A percentile compares a stretch with the other conserved stretches of the same genome.
phyloP scores from a whole-genome alignment of 2,113 vertebrate genomes.

The Periophthalmodon schlosseri region DNA sequence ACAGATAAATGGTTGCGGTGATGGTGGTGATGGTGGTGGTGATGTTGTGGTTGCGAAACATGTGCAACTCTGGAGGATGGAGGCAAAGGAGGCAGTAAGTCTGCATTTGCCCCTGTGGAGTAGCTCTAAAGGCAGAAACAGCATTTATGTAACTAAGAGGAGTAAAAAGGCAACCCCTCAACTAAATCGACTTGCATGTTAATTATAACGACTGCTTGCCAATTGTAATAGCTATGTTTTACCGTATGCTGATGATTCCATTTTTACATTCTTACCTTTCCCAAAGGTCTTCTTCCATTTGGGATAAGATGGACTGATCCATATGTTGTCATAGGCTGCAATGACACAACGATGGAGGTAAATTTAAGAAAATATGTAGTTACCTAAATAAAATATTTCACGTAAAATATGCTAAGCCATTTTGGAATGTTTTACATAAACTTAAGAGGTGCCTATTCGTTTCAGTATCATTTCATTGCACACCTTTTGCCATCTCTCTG shows the following conservation, averaged over 20 bases:
- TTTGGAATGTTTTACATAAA: neutral
- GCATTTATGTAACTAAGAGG: conserved; percentile 12
- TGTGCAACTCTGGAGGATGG: conserved; percentile 64
- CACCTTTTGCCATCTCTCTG: conserved; percentile 71
- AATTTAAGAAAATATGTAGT: neutral
- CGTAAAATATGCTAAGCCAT: neutral
- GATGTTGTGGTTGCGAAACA: conserved; percentile 53
- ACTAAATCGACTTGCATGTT: neutral
- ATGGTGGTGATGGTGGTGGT: conserved; percentile 67
- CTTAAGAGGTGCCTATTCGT: neutral
- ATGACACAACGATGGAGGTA: neutral
- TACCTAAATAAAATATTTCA: neutral
- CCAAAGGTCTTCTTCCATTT: conserved; percentile 54
- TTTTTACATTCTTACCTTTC: conserved; percentile 59
- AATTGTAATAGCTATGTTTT: neutral
- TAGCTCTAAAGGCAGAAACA: conserved; percentile 64
- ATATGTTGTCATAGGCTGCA: conserved; percentile 58
- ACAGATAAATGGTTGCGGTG: conserved; percentile 70
- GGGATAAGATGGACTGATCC: conserved; percentile 62
- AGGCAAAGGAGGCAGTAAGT: conserved; percentile 73
- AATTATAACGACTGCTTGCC: neutral
- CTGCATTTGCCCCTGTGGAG: conserved; percentile 63
- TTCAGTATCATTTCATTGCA: neutral
- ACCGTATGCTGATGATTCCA: neutral
- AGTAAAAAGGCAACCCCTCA: conserved; percentile 5